Conservation (phyloP, 2,797 vertebrate genomes). For the Huso huso region DNA sequence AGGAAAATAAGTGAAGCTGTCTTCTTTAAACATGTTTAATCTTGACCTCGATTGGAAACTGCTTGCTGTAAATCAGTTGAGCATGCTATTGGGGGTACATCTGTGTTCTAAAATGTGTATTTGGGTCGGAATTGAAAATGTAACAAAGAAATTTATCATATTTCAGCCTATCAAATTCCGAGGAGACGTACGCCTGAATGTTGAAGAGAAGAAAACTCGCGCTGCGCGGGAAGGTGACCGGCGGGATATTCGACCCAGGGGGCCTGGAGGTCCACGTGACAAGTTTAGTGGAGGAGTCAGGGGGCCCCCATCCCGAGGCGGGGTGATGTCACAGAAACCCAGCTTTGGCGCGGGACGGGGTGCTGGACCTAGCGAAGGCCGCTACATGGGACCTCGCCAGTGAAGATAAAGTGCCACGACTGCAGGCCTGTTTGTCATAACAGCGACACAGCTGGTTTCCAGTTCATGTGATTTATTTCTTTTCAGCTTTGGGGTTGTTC, state of each 20-base stretch:
- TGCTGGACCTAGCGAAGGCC: slow-evolving; percentile 57
- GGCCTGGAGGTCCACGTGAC: slow-evolving; percentile 81
- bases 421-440: slow-evolving; percentile 32
- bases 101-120: no score
- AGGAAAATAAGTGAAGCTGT: no score
- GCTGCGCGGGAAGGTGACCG: slow-evolving; percentile 88
- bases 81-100: no score
- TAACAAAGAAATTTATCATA: no score
- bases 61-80: no score
- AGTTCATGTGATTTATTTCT: slow-evolving; percentile 35
- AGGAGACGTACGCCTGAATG: slow-evolving; percentile 88
- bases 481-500: slow-evolving; percentile 69
- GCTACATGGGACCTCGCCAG: slow-evolving; percentile 72
- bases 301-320: slow-evolving; percentile 75
- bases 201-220: slow-evolving; percentile 96
- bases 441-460: slow-evolving; percentile 3
- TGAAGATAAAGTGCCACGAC: slow-evolving; percentile 52
- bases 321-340: slow-evolving; percentile 88
- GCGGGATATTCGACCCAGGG: slow-evolving; percentile 75
- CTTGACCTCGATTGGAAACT: no score
- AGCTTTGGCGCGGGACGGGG: slow-evolving; percentile 90
- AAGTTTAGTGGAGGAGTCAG: slow-evolving; percentile 80
- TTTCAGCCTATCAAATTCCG: slow-evolving; percentile 90
- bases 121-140: no score
- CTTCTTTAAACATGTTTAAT: no score